Evolutionary conservation across 2,113 vertebrate genomes (phyloP).

Genomic region (Struthidea cinerea): DNA sequence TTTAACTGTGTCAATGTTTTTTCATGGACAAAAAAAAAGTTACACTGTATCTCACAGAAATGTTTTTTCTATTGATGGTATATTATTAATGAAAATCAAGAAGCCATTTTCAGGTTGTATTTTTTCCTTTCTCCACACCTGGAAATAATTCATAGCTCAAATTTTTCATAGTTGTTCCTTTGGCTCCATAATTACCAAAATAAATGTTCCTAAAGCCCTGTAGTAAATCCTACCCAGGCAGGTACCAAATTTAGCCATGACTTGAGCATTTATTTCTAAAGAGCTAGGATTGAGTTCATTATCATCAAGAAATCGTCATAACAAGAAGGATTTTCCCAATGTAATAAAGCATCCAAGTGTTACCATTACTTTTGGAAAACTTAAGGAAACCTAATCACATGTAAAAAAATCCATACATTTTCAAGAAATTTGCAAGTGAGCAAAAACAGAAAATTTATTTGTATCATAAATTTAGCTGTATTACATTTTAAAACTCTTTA

Average conservation of each 20-base stretch:
- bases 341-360: not conserved
- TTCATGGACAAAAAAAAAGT: not conserved
- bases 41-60: not conserved
- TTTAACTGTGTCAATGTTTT: not conserved
- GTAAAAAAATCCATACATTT: not conserved
- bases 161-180: not conserved
- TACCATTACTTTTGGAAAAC: not conserved
- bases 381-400: not conserved
- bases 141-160: not conserved
- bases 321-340: not conserved
- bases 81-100: not conserved
- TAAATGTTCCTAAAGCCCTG: not conserved
- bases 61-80: not conserved
- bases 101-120: not conserved
- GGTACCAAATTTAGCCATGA: not conserved
- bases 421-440: not conserved
- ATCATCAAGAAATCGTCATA: not conserved
- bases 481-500: not conserved
- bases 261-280: not conserved
- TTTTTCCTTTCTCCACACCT: not conserved
- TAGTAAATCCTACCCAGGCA: not conserved
- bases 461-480: not conserved
- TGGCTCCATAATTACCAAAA: not conserved
- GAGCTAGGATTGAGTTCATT: not conserved
- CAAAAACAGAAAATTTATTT: not conserved